Evolutionary conservation across 2,113 vertebrate species (phyloP).

Genomic region (Cairina moschata): DNA sequence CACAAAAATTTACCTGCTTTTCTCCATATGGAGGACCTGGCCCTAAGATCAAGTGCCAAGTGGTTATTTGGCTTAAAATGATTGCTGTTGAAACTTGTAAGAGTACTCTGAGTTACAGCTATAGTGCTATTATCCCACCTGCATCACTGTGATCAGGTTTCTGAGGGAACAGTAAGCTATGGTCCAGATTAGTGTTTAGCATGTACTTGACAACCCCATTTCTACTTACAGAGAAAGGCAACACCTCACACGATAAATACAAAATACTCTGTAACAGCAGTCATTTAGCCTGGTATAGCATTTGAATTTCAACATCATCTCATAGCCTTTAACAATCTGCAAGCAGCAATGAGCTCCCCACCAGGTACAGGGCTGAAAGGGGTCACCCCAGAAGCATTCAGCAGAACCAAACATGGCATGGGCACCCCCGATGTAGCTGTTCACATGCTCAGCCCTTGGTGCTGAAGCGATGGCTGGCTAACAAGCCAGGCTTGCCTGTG

Average conservation of each 20-base stretch:
- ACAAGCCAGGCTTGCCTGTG: too few species aligned
- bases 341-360: not conserved
- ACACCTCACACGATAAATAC: not conserved
- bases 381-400: not conserved
- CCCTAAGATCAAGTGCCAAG: not conserved
- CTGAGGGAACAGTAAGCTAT: not conserved
- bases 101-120: not conserved
- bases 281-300: not conserved
- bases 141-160: not conserved
- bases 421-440: not conserved
- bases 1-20: not conserved
- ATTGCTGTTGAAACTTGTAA: not conserved
- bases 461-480: not conserved
- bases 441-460: not conserved
- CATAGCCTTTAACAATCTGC: not conserved
- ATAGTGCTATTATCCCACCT: not conserved
- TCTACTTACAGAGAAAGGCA: not conserved
- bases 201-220: not conserved
- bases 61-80: not conserved
- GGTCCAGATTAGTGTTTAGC: not conserved
- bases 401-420: rapidly evolving
- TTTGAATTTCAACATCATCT: not conserved
- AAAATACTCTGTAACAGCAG: not conserved
- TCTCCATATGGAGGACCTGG: not conserved
- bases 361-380: not conserved